Evolutionary conservation across 2,888 invertebrate species (phyloP).

Genomic region (Cryptocephalus moraei): DNA sequence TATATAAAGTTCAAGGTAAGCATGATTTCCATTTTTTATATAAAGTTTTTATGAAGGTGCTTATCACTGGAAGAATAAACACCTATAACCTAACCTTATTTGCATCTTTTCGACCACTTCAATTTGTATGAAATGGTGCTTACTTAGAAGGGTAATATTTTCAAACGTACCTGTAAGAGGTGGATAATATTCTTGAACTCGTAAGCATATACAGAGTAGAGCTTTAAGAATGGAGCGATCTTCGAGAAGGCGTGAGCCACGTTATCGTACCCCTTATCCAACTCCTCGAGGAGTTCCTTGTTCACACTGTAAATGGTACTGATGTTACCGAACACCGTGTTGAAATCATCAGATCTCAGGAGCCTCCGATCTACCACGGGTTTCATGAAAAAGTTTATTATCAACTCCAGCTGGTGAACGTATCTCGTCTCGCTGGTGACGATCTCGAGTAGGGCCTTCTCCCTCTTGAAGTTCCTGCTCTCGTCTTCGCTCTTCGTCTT

Average conservation of each 20-base stretch:
- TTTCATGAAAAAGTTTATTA: slow-evolving; percentile 53
- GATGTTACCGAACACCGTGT: slow-evolving; percentile 52
- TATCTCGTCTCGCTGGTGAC: slow-evolving; percentile 61
- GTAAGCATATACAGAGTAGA: slow-evolving; percentile 69
- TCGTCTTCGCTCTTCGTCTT: slow-evolving; percentile 30
- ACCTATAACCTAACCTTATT: too few relatives aligned
- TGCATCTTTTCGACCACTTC: too few relatives aligned
- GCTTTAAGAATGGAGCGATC: slow-evolving; percentile 66
- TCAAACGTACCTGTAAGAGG: slow-evolving; percentile 45
- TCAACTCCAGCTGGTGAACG: slow-evolving; percentile 52
- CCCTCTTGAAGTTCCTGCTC: slow-evolving; percentile 29
- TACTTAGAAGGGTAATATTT: too few relatives aligned
- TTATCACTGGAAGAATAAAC: too few relatives aligned
- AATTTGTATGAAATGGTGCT: too few relatives aligned
- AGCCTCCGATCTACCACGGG: slow-evolving; percentile 46
- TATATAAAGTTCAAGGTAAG: too few relatives aligned
- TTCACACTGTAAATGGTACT: slow-evolving; percentile 54
- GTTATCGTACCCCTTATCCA: slow-evolving; percentile 46
- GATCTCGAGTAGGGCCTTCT: slow-evolving; percentile 56
- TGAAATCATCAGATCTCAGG: slow-evolving; percentile 41
- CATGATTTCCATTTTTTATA: too few relatives aligned
- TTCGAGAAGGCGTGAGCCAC: slow-evolving; percentile 57
- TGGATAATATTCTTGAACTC: slow-evolving; percentile 56
- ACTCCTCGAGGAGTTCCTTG: slow-evolving; percentile 47
- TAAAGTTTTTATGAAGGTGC: too few relatives aligned